Evolutionary conservation across 1,140 invertebrate species (phyloP).

Genomic region (Drosophila bipectinata): DNA sequence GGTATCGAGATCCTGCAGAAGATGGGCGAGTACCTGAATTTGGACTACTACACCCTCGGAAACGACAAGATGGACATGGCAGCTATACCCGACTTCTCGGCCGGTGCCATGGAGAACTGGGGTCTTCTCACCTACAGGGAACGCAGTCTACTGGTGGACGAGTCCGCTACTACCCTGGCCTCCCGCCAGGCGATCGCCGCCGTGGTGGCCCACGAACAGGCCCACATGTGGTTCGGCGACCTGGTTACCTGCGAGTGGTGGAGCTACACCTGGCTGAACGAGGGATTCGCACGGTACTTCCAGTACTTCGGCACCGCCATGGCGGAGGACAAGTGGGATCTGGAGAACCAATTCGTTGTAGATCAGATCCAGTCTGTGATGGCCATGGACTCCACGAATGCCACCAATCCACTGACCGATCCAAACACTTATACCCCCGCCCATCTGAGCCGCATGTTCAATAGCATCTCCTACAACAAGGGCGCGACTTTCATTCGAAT

Average conservation of each 20-base stretch:
- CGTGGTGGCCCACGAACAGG: constrained; percentile 87
- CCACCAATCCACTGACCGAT: constrained; percentile 87
- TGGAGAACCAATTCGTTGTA: constrained; percentile 86
- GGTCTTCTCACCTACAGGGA: constrained; percentile 88
- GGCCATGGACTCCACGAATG: constrained; percentile 86
- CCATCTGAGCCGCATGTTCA: constrained; percentile 86
- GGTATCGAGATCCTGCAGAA: constrained; percentile 84
- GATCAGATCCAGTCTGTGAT: constrained; percentile 88
- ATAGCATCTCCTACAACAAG: constrained; percentile 87
- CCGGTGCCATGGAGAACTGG: constrained; percentile 95
- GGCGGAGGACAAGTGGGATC: constrained; percentile 85
- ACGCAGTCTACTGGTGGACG: constrained; percentile 85
- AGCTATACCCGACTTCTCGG: constrained; percentile 91
- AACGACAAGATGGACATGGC: constrained; percentile 89
- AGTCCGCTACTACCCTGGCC: constrained; percentile 83
- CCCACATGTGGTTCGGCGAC: constrained; percentile 89
- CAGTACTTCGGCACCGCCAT: constrained; percentile 88
- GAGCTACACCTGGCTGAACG: constrained; percentile 88
- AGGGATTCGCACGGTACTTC: constrained; percentile 89
- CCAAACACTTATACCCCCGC: constrained; percentile 84
- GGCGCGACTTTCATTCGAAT: constrained; percentile 90
- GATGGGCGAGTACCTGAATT: constrained; percentile 84
- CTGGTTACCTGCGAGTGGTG: constrained; percentile 89
- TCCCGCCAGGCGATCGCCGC: constrained; percentile 85
- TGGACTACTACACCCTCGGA: constrained; percentile 84